These are phyloP conservation scores for Myrmecophaga tridactyla DNA, from an alignment of 2,113 vertebrate genomes.

Conservation along the genomic window DNA sequence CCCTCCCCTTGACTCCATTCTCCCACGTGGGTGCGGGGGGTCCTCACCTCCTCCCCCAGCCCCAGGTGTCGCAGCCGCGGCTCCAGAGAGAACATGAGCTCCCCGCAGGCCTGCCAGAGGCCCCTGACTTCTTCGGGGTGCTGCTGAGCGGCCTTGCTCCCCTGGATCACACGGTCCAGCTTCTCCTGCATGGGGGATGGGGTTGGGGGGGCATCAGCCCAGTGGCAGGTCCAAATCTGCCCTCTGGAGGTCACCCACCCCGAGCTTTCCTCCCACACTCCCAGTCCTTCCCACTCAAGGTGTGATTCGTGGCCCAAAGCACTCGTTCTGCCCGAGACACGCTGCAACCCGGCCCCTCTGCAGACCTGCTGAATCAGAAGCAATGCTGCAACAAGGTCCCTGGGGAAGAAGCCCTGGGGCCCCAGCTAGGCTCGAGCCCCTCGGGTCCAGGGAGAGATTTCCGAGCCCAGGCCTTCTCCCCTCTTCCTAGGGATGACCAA, in stretches of 20 bases:
- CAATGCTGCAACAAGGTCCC: neutral
- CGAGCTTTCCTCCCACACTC: neutral
- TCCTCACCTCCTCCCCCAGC: slow-evolving; percentile 87
- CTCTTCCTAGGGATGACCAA: neutral
- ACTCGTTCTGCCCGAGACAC: neutral
- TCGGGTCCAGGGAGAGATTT: neutral
- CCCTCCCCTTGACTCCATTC: no score
- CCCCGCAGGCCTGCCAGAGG: slow-evolving; percentile 88
- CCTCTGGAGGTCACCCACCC: neutral
- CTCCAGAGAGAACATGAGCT: slow-evolving; percentile 89
- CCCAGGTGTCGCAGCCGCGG: slow-evolving; percentile 90
- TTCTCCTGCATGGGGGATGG: slow-evolving; percentile 88
- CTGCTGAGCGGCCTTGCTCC: slow-evolving; percentile 87
- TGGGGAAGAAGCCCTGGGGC: neutral
- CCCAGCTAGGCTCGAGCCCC: rapidly evolving
- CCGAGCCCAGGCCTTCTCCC: neutral
- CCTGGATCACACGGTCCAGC: slow-evolving; percentile 88
- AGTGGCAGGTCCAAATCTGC: neutral
- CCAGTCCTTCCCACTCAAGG: neutral
- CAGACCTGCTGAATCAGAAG: neutral
- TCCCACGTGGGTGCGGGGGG: rapidly evolving
- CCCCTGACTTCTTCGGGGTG: slow-evolving; percentile 83
- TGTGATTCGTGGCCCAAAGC: neutral
- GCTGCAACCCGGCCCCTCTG: rapidly evolving
- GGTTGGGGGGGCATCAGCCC: neutral